phyloP scores from a whole-genome alignment of 2,797 vertebrate genomes.

The Oreochromis mossambicus region DNA sequence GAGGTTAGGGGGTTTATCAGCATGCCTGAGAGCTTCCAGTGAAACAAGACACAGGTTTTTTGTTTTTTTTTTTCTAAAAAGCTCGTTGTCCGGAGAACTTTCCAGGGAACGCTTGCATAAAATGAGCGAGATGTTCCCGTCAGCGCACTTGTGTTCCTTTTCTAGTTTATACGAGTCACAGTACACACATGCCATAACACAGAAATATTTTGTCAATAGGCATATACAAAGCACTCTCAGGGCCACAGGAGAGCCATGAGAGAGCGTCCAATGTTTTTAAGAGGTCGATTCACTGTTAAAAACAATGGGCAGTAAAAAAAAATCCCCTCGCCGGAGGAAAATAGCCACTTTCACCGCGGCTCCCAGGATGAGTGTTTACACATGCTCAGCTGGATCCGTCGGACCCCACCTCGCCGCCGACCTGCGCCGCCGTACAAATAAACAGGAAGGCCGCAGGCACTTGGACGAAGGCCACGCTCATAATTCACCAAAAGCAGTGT shows the following conservation, averaged over 20 bases:
- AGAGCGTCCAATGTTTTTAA: slow-evolving; percentile 66
- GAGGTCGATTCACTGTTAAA: slow-evolving; percentile 68
- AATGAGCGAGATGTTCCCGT: slow-evolving; percentile 57
- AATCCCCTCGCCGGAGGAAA: slow-evolving; percentile 42
- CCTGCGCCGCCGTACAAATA: slow-evolving; percentile 79
- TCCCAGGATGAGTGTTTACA: slow-evolving; percentile 70
- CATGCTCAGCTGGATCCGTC: slow-evolving; percentile 65
- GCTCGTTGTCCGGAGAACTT: slow-evolving; percentile 24
- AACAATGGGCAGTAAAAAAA: slow-evolving; percentile 71
- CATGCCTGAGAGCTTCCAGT: background rate
- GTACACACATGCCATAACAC: slow-evolving; percentile 76
- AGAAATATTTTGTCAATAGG: slow-evolving; percentile 73
- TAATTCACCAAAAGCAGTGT: slow-evolving; percentile 73
- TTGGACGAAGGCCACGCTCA: slow-evolving; percentile 71
- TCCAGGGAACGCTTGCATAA: slow-evolving; percentile 56
- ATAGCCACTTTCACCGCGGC: slow-evolving; percentile 39
- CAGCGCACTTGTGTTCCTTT: slow-evolving; percentile 56
- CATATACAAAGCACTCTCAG: slow-evolving; percentile 71
- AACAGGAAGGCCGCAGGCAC: slow-evolving; percentile 79
- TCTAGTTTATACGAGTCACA: slow-evolving; percentile 64
- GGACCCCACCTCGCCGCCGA: slow-evolving; percentile 67
- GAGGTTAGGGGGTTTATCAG: background rate
- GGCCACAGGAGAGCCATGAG: slow-evolving; percentile 49
- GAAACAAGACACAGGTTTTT: slow-evolving; percentile 3
- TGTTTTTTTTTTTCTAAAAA: background rate